Conservation (phyloP, 2,797 vertebrate genomes). For the Toxotes lorentzi region DNA sequence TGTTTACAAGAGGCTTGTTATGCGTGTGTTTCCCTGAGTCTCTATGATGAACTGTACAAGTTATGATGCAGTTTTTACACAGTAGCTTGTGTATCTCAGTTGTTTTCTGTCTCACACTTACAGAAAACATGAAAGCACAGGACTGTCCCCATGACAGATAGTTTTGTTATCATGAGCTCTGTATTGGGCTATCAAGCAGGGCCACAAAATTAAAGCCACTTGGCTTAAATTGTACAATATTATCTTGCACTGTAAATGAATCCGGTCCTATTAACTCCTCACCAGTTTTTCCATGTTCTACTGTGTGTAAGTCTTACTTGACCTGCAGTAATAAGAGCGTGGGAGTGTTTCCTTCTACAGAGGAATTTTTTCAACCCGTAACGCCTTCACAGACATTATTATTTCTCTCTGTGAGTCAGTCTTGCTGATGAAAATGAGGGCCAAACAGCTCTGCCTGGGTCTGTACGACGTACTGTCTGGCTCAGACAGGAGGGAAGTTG, state of each 20-base stretch:
- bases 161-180: slow-evolving; percentile 12
- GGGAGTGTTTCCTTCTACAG: slow-evolving; percentile 55
- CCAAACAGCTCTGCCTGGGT: slow-evolving; percentile 20
- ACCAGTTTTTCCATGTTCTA: slow-evolving; percentile 25
- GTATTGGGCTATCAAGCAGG: slow-evolving; percentile 7
- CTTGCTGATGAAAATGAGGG: slow-evolving; percentile 34
- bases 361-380: slow-evolving; percentile 52
- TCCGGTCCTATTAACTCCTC: slow-evolving; percentile 30
- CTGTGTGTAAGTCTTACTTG: slow-evolving; percentile 40
- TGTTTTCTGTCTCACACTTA: neutral
- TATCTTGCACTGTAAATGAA: slow-evolving; percentile 35
- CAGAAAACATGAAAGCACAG: slow-evolving; percentile 4
- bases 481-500: slow-evolving; percentile 9
- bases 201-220: slow-evolving; percentile 28
- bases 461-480: neutral
- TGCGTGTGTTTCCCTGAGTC: neutral
- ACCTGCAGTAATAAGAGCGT: slow-evolving; percentile 48
- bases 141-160: neutral
- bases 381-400: slow-evolving; percentile 50
- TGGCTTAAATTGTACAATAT: slow-evolving; percentile 1
- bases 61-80: neutral
- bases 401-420: slow-evolving; percentile 51
- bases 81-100: neutral
- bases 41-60: neutral
- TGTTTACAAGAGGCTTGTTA: slow-evolving; percentile 8